Base-by-base conservation (phyloP, 2,888 invertebrate genomes). In the Zygaena filipendulae region DNA sequence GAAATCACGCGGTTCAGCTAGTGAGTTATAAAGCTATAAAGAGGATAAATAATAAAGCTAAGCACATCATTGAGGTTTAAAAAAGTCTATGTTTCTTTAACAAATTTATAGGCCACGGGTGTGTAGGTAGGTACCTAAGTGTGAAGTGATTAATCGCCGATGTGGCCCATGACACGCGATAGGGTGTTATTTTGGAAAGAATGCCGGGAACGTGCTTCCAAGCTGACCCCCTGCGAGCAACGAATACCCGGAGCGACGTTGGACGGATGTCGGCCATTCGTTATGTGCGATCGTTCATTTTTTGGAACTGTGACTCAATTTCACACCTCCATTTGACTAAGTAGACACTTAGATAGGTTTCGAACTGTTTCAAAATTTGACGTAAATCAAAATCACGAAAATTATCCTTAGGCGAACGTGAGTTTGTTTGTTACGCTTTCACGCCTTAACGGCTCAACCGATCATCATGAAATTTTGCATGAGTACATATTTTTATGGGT, bases 141-240 rank as follows among this genome's bases (percentile, higher is more conserved):
- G 70, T 69, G 66, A 68, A 59, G 68, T 67, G 70, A 74, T 74
- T 70, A 71, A 74, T 74, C 60, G 60, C 32, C 45, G 49, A 47
- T 51, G 53, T 47, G 43, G 44, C 51, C 42, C 48, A 49, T 49
- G 58, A 58, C 67, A 64, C 61, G 61, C 59, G 59, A 59, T 58
- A 55, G 67, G 60, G 60, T 59, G 69, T 67, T 71, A 69, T 71
- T 70, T 71, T 44, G 62, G 61, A 69, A 74, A 67, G 71, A 74
- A 74, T 72, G 72, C 52, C 42, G 43, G 52, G 70, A 70, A 71
- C 72, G 72, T 72, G 72, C 71, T 68, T 64, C 69, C 57, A 59
- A 43, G 51, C 48, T 66, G 72, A 69, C 69, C 70, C 71, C 70
- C 64, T 52, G 51, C 49, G 59, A 52, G 60, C 63, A 58, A 69